Evolutionary conservation across 2,888 invertebrate species (phyloP), one percentile per base, ranked within the genome.

Genomic region (Euzophera pinguis): DNA sequence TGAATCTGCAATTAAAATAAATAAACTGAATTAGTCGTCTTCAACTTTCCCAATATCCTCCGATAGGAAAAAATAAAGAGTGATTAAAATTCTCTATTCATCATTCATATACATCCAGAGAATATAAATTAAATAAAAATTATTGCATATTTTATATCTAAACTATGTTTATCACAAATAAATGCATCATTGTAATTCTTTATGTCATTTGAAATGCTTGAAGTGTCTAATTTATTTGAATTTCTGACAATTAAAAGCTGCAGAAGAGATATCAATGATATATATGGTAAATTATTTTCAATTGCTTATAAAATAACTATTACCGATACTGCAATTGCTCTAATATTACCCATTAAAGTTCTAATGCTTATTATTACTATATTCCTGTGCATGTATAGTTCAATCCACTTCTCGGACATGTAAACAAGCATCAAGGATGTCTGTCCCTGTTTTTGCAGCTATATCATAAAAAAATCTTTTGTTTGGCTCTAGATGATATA

Each of bases 361-460:
- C 12, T 39, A 39, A 32, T 14, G 13, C 38, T 29, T 6, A 39
- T 50, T 27, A 39, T 39, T 32, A 3, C 34, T 10, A 17, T n/a
- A n/a, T 17, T 35, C 17, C 35, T 6, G 22, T 35, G n/a, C 16
- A 13, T n/a, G 7, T 17, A 1, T n/a, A 53, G 43, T 55, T 53
- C 42, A 50, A 42, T 56, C 53, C 47, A 55, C 55, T 58, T 52
- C 39, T 16, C 10, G 12, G 47, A 29, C 35, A 8, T 27, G 56
- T 64, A 67, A 67, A 67, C 63, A 69, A 60, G 48, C 54, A 54
- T 60, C 65, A 65, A 66, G 66, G 63, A 61, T 65, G 60, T 65
- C 60, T 62, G 59, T 22, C 8, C n/a, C 12, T 27, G 27, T 49
- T 49, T 41, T 50, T 50, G 47, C 13, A 41, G 10, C 12, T 43